These are phyloP conservation scores for Apaloderma vittatum DNA, from an alignment of 2,113 vertebrate genomes.

Conservation along the genomic window DNA sequence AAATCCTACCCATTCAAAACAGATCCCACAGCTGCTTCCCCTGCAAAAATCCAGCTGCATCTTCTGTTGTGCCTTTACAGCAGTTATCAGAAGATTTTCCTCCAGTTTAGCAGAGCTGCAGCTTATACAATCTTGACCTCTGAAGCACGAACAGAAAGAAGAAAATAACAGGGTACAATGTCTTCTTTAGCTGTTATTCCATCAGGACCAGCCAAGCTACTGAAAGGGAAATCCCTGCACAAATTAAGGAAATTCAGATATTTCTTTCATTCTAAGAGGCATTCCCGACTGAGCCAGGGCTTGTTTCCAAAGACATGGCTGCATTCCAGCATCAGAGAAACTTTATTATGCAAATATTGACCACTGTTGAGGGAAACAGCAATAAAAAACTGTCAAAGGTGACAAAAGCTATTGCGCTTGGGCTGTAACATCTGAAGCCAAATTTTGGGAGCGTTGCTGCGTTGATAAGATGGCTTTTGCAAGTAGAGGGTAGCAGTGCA, in stretches of 20 bases:
- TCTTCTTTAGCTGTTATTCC: conserved; percentile 17
- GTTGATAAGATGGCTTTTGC: not conserved
- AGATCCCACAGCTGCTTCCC: conserved; percentile 24
- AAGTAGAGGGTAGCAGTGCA: not conserved
- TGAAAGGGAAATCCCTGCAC: conserved; percentile 39
- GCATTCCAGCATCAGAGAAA: not conserved
- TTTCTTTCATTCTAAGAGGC: conserved; percentile 11
- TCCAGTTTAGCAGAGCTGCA: not conserved
- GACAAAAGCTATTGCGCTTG: not conserved
- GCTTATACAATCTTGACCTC: not conserved
- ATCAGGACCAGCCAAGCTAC: not conserved
- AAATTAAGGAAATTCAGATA: conserved; percentile 27
- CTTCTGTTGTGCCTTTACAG: not conserved
- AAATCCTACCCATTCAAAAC: conserved; percentile 2
- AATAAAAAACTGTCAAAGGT: conserved; percentile 5
- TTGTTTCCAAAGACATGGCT: conserved; percentile 33
- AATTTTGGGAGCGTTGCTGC: not conserved
- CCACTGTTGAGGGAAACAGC: conserved; percentile 15
- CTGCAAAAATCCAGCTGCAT: not conserved
- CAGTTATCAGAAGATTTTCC: not conserved
- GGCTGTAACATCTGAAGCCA: not conserved
- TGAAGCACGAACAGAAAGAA: not conserved
- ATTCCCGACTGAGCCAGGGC: conserved; percentile 12
- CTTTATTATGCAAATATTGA: conserved; percentile 51
- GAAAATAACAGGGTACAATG: not conserved